These are phyloP conservation scores for Thomomys bottae DNA, from an alignment of 2,113 vertebrate species.

Conservation along the genomic window DNA sequence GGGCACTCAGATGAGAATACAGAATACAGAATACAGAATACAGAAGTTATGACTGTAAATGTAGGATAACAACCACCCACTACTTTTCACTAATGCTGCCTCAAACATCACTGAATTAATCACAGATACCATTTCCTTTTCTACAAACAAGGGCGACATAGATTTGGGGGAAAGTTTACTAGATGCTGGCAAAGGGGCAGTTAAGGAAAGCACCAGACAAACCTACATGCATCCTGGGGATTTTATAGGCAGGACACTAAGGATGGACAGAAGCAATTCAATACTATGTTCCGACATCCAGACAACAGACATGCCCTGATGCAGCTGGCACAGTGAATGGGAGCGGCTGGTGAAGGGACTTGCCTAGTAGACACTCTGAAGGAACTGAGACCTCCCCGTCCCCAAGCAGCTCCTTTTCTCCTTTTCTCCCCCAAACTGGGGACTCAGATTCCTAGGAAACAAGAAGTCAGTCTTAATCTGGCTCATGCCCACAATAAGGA, in stretches of 20 bases:
- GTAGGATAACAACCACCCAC: background rate
- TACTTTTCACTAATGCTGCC: background rate
- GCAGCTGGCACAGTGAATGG: background rate
- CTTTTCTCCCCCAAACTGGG: background rate
- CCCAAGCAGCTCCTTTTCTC: background rate
- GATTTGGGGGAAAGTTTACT: background rate
- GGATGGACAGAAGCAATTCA: background rate
- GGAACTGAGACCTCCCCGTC: background rate
- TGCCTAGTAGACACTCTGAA: background rate
- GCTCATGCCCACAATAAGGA: background rate
- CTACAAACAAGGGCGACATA: background rate
- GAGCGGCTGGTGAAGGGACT: background rate
- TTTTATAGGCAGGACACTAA: background rate
- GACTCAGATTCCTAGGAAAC: background rate
- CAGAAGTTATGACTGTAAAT: background rate
- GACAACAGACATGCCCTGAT: no score
- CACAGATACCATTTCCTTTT: constrained; percentile 35
- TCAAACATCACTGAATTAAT: background rate
- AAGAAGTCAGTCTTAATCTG: background rate
- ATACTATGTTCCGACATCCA: background rate
- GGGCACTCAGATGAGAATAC: background rate
- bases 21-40: no score
- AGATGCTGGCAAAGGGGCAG: background rate
- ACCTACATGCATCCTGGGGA: background rate
- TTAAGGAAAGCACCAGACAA: constrained; percentile 4